Evolutionary conservation across 2,888 invertebrate genomes (phyloP).

Genomic region (Cosmia pyralina): DNA sequence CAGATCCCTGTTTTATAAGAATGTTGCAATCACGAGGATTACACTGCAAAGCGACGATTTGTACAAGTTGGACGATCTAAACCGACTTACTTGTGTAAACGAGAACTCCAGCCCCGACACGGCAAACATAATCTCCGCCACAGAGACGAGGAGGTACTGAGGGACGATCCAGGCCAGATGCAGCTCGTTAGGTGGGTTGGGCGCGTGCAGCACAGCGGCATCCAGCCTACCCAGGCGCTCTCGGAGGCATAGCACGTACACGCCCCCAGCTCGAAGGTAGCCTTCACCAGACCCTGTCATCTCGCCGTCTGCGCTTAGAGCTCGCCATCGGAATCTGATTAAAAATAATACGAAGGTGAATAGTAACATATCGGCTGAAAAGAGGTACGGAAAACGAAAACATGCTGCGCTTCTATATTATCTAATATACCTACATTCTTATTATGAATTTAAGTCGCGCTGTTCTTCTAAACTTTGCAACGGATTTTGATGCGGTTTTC

Average conservation of each 20-base stretch:
- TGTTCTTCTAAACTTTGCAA: conserved; percentile 1
- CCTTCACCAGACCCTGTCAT: conserved; percentile 82
- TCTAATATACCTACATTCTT: too few relatives aligned
- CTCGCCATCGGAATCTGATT: conserved; percentile 83
- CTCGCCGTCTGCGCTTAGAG: conserved; percentile 76
- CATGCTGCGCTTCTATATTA: not conserved
- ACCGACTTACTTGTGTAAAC: conserved; percentile 91
- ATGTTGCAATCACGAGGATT: not conserved
- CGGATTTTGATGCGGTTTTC: not conserved
- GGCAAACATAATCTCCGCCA: conserved; percentile 95
- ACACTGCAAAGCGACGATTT: not conserved
- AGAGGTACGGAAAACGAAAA: not conserved
- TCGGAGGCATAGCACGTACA: conserved; percentile 90
- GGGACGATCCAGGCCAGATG: conserved; percentile 94
- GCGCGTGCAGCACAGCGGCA: conserved; percentile 90
- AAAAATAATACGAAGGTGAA: not conserved
- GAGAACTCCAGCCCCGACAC: conserved; percentile 96
- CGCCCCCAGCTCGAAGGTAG: conserved; percentile 83
- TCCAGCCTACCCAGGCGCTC: conserved; percentile 88
- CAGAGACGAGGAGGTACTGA: conserved; percentile 94
- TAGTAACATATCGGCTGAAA: not conserved
- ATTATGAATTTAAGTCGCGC: not conserved
- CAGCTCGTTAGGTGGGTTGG: conserved; percentile 92
- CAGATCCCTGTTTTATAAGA: not conserved
- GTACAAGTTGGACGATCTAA: not conserved